A percentile compares a stretch with the other conserved stretches of the same genome.
Evolutionary conservation across 2,888 invertebrate genomes (phyloP).

Genomic region (Disparrhopalites patrizii): DNA sequence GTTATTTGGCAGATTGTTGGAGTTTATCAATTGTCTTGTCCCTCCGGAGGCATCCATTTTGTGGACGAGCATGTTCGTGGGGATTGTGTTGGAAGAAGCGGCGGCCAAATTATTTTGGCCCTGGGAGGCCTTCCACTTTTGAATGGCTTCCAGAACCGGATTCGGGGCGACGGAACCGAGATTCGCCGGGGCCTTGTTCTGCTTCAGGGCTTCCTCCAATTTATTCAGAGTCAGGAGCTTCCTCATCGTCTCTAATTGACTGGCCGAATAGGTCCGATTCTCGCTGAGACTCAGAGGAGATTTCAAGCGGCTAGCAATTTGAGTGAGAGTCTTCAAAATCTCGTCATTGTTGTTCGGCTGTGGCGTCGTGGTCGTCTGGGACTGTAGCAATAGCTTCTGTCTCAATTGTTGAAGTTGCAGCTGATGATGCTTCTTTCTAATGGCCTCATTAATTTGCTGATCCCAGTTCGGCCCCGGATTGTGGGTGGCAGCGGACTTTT

Average conservation of each 20-base stretch:
- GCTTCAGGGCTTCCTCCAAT: slow-evolving; percentile 31
- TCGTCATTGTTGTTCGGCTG: background rate
- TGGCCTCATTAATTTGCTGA: slow-evolving; percentile 17
- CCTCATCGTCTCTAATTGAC: slow-evolving; percentile 41
- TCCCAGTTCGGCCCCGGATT: slow-evolving; percentile 13
- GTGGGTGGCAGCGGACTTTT: no score
- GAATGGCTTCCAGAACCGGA: background rate
- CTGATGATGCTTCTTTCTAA: slow-evolving; percentile 12
- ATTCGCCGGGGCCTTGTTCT: background rate
- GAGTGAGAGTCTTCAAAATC: slow-evolving; percentile 3
- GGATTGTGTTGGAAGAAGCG: background rate
- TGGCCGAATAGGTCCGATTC: slow-evolving; percentile 33
- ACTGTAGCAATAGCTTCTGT: background rate
- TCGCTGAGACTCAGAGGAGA: background rate
- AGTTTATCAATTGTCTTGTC: background rate
- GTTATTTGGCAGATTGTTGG: background rate
- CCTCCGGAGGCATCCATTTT: background rate
- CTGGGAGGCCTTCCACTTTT: background rate
- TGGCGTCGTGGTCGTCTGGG: background rate
- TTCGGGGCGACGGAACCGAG: background rate
- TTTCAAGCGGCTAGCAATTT: slow-evolving; percentile 19
- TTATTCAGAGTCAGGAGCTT: slow-evolving; percentile 43
- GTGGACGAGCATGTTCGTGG: background rate
- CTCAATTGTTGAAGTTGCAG: slow-evolving; percentile 17
- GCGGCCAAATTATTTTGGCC: background rate